Conservation (phyloP, 1,140 invertebrate species). For the Pinna nobilis region DNA sequence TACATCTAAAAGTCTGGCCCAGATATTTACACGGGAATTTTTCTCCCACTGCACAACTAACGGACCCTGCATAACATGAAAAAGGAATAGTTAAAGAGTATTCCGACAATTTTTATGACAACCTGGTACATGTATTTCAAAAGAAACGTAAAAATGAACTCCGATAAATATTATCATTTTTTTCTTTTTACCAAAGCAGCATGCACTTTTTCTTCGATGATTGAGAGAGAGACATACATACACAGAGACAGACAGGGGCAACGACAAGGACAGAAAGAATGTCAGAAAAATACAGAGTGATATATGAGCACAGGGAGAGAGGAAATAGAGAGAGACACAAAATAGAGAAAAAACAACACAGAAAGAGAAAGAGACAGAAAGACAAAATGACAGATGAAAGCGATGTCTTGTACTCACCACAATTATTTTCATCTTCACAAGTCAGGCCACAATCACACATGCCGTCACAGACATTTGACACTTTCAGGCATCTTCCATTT, state of each 20-base stretch:
- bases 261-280: not conserved
- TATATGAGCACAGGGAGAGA: not conserved
- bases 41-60: conserved; percentile 45
- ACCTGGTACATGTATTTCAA: not conserved
- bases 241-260: not conserved
- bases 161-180: not conserved
- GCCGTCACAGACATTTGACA: conserved; percentile 75
- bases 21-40: conserved; percentile 49
- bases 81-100: not conserved
- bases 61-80: conserved; percentile 13
- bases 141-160: not conserved
- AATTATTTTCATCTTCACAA: conserved; percentile 71
- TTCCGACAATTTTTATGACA: not conserved
- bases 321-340: not conserved
- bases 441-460: conserved; percentile 72
- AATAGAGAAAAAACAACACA: conserved; percentile 37
- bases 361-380: no score
- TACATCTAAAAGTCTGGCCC: conserved; percentile 46
- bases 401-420: conserved; percentile 55
- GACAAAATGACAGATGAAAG: no score
- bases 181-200: no score
- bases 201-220: no score
- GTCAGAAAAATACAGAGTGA: conserved; percentile 54
- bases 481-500: conserved; percentile 75
- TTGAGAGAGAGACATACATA: not conserved